These are phyloP conservation scores for Andrena marginata DNA, from an alignment of 2,888 invertebrate species.

Conservation along the genomic window DNA sequence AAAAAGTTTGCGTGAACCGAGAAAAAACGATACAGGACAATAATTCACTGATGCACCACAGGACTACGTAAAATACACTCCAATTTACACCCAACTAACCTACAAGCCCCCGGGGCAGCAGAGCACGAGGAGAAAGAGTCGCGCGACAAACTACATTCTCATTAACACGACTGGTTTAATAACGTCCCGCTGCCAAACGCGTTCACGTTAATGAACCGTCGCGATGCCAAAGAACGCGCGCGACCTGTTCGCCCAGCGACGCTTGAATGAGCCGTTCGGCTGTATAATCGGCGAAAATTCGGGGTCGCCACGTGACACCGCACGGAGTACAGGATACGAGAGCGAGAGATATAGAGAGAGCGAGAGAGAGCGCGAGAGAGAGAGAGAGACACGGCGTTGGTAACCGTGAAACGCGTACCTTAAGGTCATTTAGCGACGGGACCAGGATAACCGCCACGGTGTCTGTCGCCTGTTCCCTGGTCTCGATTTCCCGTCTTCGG, in stretches of 20 bases:
- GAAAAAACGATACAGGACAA: too few species aligned
- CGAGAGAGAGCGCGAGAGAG: neutral
- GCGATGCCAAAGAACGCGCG: constrained; percentile 53
- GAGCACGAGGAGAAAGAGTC: constrained; percentile 2
- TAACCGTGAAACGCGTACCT: constrained; percentile 54
- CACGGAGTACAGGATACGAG: neutral
- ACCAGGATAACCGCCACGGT: neutral
- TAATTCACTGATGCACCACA: too few species aligned
- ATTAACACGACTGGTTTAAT: constrained; percentile 31
- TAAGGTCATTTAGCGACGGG: constrained; percentile 41
- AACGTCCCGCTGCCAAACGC: constrained; percentile 29
- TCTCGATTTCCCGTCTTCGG: neutral
- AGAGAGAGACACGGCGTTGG: neutral
- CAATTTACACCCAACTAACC: neutral
- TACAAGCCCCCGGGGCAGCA: neutral
- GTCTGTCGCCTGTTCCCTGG: neutral
- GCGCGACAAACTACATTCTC: constrained; percentile 23
- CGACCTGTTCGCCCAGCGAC: constrained; percentile 41
- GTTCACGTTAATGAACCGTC: constrained; percentile 8
- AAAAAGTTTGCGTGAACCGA: too few species aligned
- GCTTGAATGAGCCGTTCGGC: constrained; percentile 41
- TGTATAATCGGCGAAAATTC: constrained; percentile 30
- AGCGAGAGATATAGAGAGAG: too few species aligned
- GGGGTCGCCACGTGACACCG: constrained; percentile 43
- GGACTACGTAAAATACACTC: neutral